These are phyloP conservation scores for Acarapis woodi DNA, from an alignment of 1,140 invertebrate genomes.

Conservation along the genomic window DNA sequence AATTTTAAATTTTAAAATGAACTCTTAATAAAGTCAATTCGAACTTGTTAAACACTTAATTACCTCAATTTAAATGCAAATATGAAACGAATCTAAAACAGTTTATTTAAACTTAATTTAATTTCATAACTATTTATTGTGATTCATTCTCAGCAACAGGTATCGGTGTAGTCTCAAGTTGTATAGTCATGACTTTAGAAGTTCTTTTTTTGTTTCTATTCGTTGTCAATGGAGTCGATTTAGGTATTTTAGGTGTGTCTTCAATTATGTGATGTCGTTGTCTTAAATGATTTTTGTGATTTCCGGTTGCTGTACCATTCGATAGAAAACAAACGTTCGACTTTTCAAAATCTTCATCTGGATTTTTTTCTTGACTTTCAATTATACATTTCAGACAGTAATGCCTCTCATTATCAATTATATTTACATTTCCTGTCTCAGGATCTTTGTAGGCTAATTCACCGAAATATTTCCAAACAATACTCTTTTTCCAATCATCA, in stretches of 20 bases:
- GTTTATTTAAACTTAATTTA: too few relatives aligned
- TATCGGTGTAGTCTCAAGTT: too few relatives aligned
- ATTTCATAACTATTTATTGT: too few relatives aligned
- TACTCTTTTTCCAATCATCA: conserved; percentile 2
- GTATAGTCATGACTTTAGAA: background rate
- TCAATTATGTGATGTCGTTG: background rate
- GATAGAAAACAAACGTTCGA: background rate
- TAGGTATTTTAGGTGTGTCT: background rate
- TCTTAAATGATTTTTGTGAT: conserved; percentile 1
- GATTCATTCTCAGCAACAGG: too few relatives aligned
- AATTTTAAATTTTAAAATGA: too few relatives aligned
- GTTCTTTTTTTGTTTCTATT: background rate
- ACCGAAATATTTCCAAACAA: conserved; percentile 5
- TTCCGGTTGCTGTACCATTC: background rate
- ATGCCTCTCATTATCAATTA: background rate
- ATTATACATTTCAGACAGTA: conserved; percentile 4
- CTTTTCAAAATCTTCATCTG: conserved; percentile 1
- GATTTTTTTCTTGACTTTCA: background rate
- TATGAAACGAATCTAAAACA: too few relatives aligned
- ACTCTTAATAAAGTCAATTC: too few relatives aligned
- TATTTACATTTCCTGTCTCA: background rate
- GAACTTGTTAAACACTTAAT: too few relatives aligned
- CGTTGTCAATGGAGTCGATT: background rate
- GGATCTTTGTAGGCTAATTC: conserved; percentile 3
- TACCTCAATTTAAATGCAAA: too few relatives aligned